Percentiles rank a stretch among this genome's conserved stretches.
phyloP scores from a whole-genome alignment of 2,888 invertebrate genomes.

The Nomada flava region DNA sequence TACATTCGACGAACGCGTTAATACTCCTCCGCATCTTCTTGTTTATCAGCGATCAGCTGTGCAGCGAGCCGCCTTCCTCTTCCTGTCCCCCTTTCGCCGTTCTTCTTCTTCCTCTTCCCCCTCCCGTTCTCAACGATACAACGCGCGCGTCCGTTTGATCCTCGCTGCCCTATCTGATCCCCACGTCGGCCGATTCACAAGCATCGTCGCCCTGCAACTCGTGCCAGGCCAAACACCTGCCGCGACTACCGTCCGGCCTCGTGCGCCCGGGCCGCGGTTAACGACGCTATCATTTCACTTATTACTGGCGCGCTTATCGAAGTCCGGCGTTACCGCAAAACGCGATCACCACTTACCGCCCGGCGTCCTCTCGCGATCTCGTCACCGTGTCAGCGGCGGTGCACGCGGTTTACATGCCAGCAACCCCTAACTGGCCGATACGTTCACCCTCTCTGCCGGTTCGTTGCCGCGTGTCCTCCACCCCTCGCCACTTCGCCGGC shows the following conservation, averaged over 20 bases:
- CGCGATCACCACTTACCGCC: conserved; percentile 50
- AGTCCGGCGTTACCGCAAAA: conserved; percentile 48
- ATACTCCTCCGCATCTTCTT: conserved; percentile 43
- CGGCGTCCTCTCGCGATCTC: conserved; percentile 45
- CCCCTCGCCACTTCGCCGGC: not conserved
- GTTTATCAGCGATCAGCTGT: conserved; percentile 71
- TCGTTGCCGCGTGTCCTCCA: not conserved
- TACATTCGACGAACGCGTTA: conserved; percentile 49
- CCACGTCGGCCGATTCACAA: conserved; percentile 35
- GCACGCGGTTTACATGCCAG: conserved; percentile 64
- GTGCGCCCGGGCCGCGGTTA: conserved; percentile 8
- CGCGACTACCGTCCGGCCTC: conserved; percentile 37
- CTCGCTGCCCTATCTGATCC: conserved; percentile 27
- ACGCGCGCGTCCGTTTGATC: conserved; percentile 19
- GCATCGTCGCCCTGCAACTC: conserved; percentile 47
- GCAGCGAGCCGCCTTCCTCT: conserved; percentile 22
- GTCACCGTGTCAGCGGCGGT: conserved; percentile 45
- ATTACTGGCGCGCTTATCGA: conserved; percentile 41
- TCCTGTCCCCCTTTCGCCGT: not conserved
- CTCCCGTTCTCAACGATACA: not conserved
- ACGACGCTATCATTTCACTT: conserved; percentile 45
- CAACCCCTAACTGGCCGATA: conserved; percentile 20
- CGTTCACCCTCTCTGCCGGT: not conserved
- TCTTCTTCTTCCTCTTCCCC: not conserved
- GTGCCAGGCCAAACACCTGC: conserved; percentile 42